Conservation (phyloP, 2,113 vertebrate genomes). For the Halcyon senegalensis region DNA sequence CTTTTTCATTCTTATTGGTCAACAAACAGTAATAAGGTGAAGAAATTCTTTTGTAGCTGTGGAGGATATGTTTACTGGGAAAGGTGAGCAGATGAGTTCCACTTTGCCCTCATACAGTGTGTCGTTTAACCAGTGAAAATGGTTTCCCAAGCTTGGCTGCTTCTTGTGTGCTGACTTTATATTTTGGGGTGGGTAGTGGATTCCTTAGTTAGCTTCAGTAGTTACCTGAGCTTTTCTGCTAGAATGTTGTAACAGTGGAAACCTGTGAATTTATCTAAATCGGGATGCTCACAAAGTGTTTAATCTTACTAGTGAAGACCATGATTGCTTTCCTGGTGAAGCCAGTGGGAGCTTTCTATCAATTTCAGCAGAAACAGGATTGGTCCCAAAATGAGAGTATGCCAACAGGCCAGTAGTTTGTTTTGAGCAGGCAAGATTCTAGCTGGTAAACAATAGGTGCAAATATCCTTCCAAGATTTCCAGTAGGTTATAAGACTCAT, state of each 20-base stretch:
- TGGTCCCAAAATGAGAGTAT: background rate
- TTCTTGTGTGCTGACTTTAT: slow-evolving; percentile 43
- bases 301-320: background rate
- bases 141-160: slow-evolving; percentile 40
- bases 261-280: background rate
- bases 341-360: background rate
- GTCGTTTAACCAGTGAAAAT: slow-evolving; percentile 45
- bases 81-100: slow-evolving; percentile 55
- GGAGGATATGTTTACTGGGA: slow-evolving; percentile 4
- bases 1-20: slow-evolving; percentile 19
- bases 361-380: slow-evolving; percentile 9
- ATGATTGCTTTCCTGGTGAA: background rate
- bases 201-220: slow-evolving; percentile 57
- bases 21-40: background rate
- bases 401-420: background rate
- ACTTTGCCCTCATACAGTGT: slow-evolving; percentile 38
- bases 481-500: slow-evolving; percentile 28
- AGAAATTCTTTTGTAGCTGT: slow-evolving; percentile 7
- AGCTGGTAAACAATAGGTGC: slow-evolving; percentile 20
- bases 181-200: slow-evolving; percentile 30
- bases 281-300: slow-evolving; percentile 37
- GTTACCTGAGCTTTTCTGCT: slow-evolving; percentile 63
- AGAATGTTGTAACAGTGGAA: slow-evolving; percentile 30
- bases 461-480: background rate
- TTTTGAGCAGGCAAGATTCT: background rate